Percentiles rank a stretch among this genome's conserved stretches.
Evolutionary conservation across 2,113 vertebrate genomes (phyloP).

Genomic region (Varanus komodoensis): DNA sequence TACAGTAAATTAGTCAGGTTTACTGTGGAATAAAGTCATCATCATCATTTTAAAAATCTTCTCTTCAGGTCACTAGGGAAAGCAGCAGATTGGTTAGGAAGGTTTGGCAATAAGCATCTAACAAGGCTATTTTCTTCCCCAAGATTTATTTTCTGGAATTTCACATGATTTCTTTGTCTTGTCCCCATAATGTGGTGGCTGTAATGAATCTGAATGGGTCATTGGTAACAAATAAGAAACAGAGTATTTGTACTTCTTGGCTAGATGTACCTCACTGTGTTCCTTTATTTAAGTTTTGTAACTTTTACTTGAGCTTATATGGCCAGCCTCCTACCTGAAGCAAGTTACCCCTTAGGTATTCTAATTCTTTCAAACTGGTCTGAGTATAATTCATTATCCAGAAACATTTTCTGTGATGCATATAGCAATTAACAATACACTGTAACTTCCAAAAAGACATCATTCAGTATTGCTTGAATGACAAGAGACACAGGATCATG

Average conservation of each 20-base stretch:
- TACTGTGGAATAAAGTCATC: conserved; percentile 61
- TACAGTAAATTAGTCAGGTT: conserved; percentile 73
- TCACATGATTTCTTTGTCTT: conserved; percentile 68
- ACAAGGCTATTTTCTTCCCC: conserved; percentile 70
- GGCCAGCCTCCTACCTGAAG: conserved; percentile 4
- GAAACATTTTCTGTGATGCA: neutral
- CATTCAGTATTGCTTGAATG: neutral
- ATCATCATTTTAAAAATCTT: conserved; percentile 68
- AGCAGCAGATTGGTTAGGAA: conserved; percentile 71
- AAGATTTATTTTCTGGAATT: conserved; percentile 64
- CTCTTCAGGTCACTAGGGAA: conserved; percentile 57
- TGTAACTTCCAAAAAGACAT: neutral
- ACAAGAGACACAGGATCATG: neutral
- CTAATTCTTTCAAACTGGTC: neutral
- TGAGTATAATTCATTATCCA: conserved; percentile 31
- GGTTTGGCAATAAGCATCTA: conserved; percentile 71
- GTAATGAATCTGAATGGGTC: conserved; percentile 36
- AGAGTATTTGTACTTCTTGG: neutral
- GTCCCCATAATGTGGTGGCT: conserved; percentile 65
- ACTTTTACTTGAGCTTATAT: neutral
- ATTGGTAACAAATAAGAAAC: conserved; percentile 31
- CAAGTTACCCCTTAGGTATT: conserved; percentile 34
- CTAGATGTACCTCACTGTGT: neutral
- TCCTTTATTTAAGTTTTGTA: neutral
- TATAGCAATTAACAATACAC: conserved; percentile 11